Conservation (phyloP, 2,888 invertebrate genomes). For the Pinctada fucata region DNA sequence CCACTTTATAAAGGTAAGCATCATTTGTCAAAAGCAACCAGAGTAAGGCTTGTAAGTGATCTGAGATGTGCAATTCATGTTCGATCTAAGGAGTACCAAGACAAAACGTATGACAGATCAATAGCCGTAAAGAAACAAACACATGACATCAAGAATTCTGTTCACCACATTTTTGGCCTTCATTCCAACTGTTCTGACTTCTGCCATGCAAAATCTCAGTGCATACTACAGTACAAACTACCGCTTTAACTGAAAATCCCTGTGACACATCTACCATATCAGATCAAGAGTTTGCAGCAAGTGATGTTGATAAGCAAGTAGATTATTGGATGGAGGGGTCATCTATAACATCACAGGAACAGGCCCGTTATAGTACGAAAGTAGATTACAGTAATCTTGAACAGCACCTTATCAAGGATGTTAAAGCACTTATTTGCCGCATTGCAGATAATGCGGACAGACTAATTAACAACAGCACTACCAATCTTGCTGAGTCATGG, state of each 20-base stretch:
- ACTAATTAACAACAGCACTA: conserved; percentile 34
- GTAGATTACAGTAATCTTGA: neutral
- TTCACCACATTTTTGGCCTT: conserved; percentile 38
- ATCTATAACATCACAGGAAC: conserved; percentile 10
- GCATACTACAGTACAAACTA: neutral
- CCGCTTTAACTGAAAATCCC: neutral
- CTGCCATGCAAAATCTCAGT: conserved; percentile 2
- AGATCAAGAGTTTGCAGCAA: neutral
- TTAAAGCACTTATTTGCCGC: conserved; percentile 15
- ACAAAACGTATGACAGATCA: too few species aligned
- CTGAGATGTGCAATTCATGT: too few species aligned
- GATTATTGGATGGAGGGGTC: conserved; percentile 20
- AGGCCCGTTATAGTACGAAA: neutral
- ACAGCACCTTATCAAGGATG: conserved; percentile 13
- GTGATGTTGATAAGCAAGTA: neutral
- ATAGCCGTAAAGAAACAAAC: too few species aligned
- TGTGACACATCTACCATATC: neutral
- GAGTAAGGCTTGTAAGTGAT: conserved; percentile 8
- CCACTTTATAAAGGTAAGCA: too few species aligned
- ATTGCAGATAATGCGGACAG: conserved; percentile 33
- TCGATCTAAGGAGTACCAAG: too few species aligned
- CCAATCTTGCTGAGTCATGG: conserved; percentile 43
- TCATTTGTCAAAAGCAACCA: too few species aligned
- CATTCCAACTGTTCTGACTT: conserved; percentile 31
- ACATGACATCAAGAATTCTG: conserved; percentile 40